Evolutionary conservation across 2,888 invertebrate species (phyloP), one percentile per base, ranked within the genome.

Genomic region (Hyppa rectilinea): DNA sequence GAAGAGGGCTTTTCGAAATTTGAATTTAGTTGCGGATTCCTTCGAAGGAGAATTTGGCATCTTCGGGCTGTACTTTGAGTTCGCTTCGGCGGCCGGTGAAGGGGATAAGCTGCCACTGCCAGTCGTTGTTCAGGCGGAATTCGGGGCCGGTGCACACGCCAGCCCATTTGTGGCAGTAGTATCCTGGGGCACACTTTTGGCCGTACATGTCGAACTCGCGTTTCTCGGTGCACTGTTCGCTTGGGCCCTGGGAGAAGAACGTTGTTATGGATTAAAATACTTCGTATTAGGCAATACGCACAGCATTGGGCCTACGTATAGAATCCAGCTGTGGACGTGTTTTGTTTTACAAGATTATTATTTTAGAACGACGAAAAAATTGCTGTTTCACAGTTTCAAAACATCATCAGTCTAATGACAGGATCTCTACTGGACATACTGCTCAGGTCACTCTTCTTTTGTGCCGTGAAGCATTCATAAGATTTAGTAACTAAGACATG

Each of bases 141-240:
- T 88, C 91, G 9, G 89, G 72, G 3, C 94, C 94, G 2, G 87
- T 90, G 88, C 95, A 95, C 2, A 88, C 81, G 26, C 92, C 92
- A 10, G 91, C 81, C 29, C 84, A 80, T 66, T 88, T 89, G 85
- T 94, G 87, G 87, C 95, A 95, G 81, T 90, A 89, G 80, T 88
- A 93, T 0, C 94, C 94, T 0, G 89, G 89, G 0, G 93, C 94
- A 81, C 95, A 95, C 73, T 90, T 92, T 78, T 91, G 91, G 0
- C 93, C 94, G 73, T 87, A 93, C 5, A 84, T 81, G 75, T 95
- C 94, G 72, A 87, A 87, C 50, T 89, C 88, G 81, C 90, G 90
- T 75, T 93, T 94, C 77, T 92, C 94, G 1, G 95, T 94, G 85
- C 95, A 95, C n/a, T 88, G 87, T 64, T 95, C 93, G 10, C 90